Conservation (phyloP, 2,888 invertebrate species). For the Panopea generosa region DNA sequence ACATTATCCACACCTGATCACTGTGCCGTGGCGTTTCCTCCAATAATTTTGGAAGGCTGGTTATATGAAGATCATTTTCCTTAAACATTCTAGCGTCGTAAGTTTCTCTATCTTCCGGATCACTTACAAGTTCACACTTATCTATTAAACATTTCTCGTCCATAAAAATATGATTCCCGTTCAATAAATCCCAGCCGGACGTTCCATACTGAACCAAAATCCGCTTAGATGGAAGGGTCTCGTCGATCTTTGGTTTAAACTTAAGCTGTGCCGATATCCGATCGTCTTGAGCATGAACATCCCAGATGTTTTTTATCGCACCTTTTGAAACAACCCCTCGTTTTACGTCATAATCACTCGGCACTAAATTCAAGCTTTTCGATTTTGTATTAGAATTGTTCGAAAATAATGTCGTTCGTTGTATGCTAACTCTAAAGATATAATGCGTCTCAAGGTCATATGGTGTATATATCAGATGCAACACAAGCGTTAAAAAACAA, state of each 20-base stretch:
- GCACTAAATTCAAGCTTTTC: no score
- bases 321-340: no score
- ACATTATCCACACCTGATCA: conserved; percentile 93
- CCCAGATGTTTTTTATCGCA: conserved; percentile 42
- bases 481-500: no score
- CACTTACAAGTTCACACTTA: conserved; percentile 92
- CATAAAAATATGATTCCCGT: conserved; percentile 89
- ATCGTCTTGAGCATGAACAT: conserved; percentile 56
- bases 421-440: no score
- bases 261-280: conserved; percentile 75
- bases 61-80: conserved; percentile 71
- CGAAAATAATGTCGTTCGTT: no score
- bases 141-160: conserved; percentile 93
- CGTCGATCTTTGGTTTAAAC: conserved; percentile 57
- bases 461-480: no score
- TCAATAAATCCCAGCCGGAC: conserved; percentile 53
- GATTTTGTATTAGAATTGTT: no score
- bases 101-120: conserved; percentile 89
- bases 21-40: conserved; percentile 57
- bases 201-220: conserved; percentile 66
- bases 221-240: conserved; percentile 43
- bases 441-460: no score
- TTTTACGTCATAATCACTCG: no score
- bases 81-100: conserved; percentile 94
- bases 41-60: not conserved